A percentile compares a stretch with the other conserved stretches of the same genome.
Evolutionary conservation across 2,113 vertebrate genomes (phyloP).

Genomic region (Mesoclemmys tuberculata): DNA sequence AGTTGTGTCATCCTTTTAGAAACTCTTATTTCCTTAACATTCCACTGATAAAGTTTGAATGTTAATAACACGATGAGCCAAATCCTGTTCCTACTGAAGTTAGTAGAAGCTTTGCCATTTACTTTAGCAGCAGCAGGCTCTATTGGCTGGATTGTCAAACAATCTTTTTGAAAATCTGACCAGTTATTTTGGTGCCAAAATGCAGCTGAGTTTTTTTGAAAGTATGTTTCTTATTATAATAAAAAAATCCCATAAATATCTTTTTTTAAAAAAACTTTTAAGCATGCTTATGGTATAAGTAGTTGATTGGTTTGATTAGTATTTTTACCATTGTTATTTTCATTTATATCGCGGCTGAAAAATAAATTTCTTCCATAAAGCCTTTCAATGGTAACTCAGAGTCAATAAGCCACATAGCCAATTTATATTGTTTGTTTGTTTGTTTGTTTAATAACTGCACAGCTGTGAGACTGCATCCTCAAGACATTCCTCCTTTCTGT

Average conservation of each 20-base stretch:
- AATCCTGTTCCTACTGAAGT: not conserved
- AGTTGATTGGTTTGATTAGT: constrained; percentile 15
- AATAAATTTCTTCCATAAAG: constrained; percentile 11
- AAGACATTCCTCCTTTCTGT: constrained; percentile 27
- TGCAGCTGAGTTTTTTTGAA: not conserved
- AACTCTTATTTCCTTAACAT: no score
- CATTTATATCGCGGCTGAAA: not conserved
- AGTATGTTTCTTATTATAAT: constrained; percentile 2
- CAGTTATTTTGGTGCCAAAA: not conserved
- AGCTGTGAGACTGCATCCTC: not conserved
- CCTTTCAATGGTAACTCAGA: constrained; percentile 8
- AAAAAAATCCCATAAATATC: not conserved
- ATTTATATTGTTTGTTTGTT: constrained; percentile 1
- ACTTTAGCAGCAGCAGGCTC: not conserved
- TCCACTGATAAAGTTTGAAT: no score
- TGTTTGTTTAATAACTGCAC: not conserved
- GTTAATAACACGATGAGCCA: not conserved
- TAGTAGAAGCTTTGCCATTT: not conserved
- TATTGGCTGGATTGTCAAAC: not conserved
- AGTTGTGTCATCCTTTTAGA: no score
- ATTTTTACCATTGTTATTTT: not conserved
- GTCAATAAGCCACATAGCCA: constrained; percentile 39
- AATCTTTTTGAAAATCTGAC: not conserved
- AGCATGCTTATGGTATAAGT: not conserved
- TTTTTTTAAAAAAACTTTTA: constrained; percentile 8